Evolutionary conservation across 2,113 vertebrate species (phyloP).

Genomic region (Leptobrachium leishanense): DNA sequence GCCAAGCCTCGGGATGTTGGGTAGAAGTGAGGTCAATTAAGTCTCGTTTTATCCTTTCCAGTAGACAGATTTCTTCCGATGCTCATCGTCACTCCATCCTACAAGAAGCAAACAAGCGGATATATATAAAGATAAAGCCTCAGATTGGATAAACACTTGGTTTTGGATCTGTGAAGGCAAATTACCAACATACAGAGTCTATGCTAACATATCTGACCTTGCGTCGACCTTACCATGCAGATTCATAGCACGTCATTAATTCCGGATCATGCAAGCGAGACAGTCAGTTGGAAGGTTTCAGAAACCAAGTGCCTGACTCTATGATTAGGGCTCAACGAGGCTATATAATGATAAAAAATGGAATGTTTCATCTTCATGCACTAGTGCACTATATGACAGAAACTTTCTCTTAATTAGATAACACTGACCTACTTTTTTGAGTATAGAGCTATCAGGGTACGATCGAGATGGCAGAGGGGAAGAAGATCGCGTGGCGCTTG

Average conservation of each 20-base stretch:
- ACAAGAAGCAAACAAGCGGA: too few relatives aligned
- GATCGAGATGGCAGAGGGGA: not conserved
- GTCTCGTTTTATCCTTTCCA: too few relatives aligned
- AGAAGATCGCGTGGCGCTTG: not conserved
- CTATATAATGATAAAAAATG: constrained; percentile 7
- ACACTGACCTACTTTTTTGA: not conserved
- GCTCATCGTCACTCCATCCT: too few relatives aligned
- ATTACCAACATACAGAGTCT: not conserved
- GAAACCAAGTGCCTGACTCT: not conserved
- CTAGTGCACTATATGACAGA: not conserved
- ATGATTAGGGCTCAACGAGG: constrained; percentile 13
- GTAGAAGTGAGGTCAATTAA: too few relatives aligned
- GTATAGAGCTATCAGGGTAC: not conserved
- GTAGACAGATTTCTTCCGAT: too few relatives aligned
- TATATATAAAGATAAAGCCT: too few relatives aligned
- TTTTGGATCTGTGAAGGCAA: not conserved
- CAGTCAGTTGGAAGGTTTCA: not conserved
- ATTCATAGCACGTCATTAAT: constrained; percentile 5
- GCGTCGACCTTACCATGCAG: not conserved
- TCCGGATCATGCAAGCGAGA: not conserved
- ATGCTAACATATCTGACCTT: constrained; percentile 7
- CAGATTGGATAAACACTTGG: not conserved
- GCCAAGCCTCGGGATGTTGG: too few relatives aligned
- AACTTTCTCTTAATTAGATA: not conserved
- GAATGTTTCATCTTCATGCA: not conserved